Percentiles rank a stretch among this genome's conserved stretches.
Evolutionary conservation across 2,113 vertebrate species (phyloP).

Genomic region (Nothocercus julius): DNA sequence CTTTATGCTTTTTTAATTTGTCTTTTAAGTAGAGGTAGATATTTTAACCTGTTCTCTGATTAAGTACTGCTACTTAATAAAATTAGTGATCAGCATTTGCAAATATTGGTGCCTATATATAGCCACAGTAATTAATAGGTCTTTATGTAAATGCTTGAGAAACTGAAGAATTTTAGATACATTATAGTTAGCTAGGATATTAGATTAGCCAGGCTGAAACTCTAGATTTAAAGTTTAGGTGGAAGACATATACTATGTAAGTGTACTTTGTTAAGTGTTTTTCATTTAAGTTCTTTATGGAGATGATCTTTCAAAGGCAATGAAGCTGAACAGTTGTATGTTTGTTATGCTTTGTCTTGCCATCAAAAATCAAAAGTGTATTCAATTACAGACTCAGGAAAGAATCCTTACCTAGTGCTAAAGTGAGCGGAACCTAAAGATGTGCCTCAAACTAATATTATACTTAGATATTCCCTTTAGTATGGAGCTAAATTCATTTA

Average conservation of each 20-base stretch:
- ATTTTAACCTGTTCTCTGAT: neutral
- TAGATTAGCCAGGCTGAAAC: neutral
- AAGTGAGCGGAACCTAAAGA: neutral
- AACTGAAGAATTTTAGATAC: neutral
- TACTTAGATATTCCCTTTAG: neutral
- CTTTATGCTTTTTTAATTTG: neutral
- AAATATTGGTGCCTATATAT: neutral
- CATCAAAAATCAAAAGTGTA: neutral
- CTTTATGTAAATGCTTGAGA: neutral
- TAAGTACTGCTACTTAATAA: neutral
- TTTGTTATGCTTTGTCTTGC: neutral
- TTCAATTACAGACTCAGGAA: neutral
- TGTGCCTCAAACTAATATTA: neutral
- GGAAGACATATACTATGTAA: neutral
- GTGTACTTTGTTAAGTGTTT: too few species aligned
- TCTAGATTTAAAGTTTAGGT: neutral
- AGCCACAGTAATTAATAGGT: neutral
- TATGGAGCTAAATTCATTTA: neutral
- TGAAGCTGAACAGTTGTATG: neutral
- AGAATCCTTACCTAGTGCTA: neutral
- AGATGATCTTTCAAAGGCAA: neutral
- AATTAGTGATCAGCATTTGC: neutral
- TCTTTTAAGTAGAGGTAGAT: neutral
- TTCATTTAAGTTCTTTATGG: neutral
- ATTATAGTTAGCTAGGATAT: neutral